These are phyloP conservation scores for Hippopotamyrus pictus DNA, from an alignment of 2,797 vertebrate species.

Conservation along the genomic window DNA sequence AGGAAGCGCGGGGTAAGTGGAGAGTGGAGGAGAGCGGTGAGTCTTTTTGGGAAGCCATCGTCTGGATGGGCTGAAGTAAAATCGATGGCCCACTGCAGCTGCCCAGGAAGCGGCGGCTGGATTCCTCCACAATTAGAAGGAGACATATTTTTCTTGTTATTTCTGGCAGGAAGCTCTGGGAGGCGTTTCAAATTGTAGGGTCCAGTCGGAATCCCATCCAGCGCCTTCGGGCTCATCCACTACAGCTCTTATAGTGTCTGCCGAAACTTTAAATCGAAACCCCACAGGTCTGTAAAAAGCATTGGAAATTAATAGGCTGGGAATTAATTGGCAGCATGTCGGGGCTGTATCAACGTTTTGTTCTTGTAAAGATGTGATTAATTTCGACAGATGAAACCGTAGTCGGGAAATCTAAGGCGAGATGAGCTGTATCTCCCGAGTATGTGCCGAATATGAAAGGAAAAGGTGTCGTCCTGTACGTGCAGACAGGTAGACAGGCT, in stretches of 20 bases:
- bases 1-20: background rate
- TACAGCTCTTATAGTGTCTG: constrained; percentile 46
- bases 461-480: constrained; percentile 33
- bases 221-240: constrained; percentile 35
- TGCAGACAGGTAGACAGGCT: constrained; percentile 48
- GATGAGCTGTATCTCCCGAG: constrained; percentile 40
- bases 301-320: constrained; percentile 38
- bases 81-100: constrained; percentile 23
- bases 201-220: background rate
- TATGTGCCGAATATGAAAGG: constrained; percentile 39
- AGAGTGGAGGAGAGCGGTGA: background rate
- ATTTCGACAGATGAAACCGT: constrained; percentile 49
- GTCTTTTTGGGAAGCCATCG: background rate
- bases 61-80: constrained; percentile 1
- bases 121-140: constrained; percentile 27
- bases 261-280: constrained; percentile 50
- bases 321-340: constrained; percentile 61
- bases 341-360: constrained; percentile 53
- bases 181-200: background rate
- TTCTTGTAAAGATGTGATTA: constrained; percentile 60
- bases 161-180: constrained; percentile 16
- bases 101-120: constrained; percentile 37
- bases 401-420: constrained; percentile 44
- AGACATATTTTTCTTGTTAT: constrained; percentile 30
- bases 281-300: constrained; percentile 45